phyloP scores from a whole-genome alignment of 2,888 invertebrate genomes.

The Drosophila mimica region DNA sequence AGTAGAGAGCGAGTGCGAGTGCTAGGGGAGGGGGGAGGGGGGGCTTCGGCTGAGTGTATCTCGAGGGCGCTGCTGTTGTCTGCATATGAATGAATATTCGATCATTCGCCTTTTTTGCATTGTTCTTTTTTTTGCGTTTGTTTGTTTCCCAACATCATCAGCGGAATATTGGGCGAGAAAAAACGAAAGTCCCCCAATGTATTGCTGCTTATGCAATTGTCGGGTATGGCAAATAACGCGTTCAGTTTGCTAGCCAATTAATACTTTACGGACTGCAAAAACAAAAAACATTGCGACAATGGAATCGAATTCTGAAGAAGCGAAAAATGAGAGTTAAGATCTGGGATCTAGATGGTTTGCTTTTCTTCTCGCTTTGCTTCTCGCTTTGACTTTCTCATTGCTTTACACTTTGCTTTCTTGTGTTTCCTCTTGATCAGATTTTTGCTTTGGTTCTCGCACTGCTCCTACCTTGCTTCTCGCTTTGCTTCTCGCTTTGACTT shows the following conservation, averaged over 20 bases:
- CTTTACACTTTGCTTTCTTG: no score
- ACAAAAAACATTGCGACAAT: not conserved
- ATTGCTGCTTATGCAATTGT: slow-evolving; percentile 22
- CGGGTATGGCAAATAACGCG: slow-evolving; percentile 24
- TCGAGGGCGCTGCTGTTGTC: slow-evolving; percentile 53
- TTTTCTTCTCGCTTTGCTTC: not conserved
- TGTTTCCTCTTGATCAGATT: no score
- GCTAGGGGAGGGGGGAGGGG: not conserved
- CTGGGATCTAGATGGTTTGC: not conserved
- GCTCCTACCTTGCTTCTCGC: not conserved
- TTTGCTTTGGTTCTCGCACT: not conserved
- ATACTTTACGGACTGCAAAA: not conserved
- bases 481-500: not conserved
- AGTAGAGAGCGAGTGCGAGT: slow-evolving; percentile 18
- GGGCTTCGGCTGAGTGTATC: slow-evolving; percentile 8
- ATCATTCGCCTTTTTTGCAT: slow-evolving; percentile 60
- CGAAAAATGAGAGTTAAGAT: not conserved
- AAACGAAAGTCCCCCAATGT: slow-evolving; percentile 62
- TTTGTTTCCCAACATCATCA: slow-evolving; percentile 66
- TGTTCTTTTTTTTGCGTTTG: slow-evolving; percentile 23
- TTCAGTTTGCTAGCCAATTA: slow-evolving; percentile 21
- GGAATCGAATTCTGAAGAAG: not conserved
- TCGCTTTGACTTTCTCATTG: no score
- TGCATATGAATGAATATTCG: slow-evolving; percentile 79
- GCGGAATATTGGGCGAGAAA: slow-evolving; percentile 76